Evolutionary conservation across 2,797 vertebrate species (phyloP).

Genomic region (Fratercula arctica): DNA sequence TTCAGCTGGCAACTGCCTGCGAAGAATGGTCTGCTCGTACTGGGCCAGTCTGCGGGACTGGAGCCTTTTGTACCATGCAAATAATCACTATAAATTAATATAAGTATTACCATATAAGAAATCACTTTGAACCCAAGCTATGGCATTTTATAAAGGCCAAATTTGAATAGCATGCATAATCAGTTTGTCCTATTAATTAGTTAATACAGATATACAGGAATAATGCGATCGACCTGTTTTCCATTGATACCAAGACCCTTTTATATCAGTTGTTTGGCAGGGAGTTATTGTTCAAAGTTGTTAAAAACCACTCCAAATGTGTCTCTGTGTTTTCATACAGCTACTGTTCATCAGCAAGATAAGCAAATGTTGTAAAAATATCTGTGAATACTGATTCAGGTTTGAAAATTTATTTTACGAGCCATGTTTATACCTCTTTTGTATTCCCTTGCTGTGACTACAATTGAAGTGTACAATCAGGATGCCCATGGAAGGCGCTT

Average conservation of each 20-base stretch:
- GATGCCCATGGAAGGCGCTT: background rate
- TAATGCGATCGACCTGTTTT: background rate
- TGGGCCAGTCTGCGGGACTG: background rate
- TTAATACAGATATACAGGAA: background rate
- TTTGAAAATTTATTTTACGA: background rate
- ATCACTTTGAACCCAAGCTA: background rate
- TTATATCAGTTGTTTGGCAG: background rate
- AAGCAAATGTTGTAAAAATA: background rate
- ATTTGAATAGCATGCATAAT: background rate
- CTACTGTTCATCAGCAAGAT: background rate
- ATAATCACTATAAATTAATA: background rate
- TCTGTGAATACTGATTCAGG: background rate
- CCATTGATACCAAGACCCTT: background rate
- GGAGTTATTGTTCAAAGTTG: background rate
- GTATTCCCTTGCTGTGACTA: background rate
- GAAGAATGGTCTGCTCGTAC: background rate
- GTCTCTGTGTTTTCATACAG: background rate
- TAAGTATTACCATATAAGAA: background rate
- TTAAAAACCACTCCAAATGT: background rate
- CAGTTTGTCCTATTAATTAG: background rate
- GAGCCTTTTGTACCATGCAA: background rate
- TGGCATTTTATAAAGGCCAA: conserved; percentile 32
- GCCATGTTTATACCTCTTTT: background rate
- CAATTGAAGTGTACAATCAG: background rate
- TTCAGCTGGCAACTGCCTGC: background rate